Evolutionary conservation across 2,888 invertebrate species (phyloP).

Genomic region (Harpagoxenus sublaevis): DNA sequence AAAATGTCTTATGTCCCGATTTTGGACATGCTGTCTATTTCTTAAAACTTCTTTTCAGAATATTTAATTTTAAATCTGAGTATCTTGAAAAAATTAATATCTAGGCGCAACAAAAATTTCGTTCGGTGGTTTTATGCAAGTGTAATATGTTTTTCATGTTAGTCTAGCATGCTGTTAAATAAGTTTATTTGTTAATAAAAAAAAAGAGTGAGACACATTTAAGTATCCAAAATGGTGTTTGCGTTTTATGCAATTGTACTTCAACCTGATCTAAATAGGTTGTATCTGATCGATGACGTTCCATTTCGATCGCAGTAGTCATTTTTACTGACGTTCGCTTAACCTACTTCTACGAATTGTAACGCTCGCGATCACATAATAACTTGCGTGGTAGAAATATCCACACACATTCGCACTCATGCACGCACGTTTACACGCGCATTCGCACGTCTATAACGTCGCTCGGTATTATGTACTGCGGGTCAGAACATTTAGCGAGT

Average conservation of each 20-base stretch:
- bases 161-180: neutral
- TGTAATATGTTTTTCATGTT: neutral
- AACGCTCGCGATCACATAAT: constrained; percentile 11
- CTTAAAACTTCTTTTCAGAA: neutral
- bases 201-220: neutral
- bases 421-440: constrained; percentile 35
- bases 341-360: constrained; percentile 65
- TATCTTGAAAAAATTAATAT: neutral
- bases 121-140: neutral
- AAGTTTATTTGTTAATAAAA: neutral
- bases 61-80: neutral
- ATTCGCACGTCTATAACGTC: constrained; percentile 42
- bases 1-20: too few species aligned
- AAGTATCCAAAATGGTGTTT: neutral
- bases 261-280: neutral
- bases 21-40: too few species aligned
- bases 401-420: constrained; percentile 23
- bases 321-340: constrained; percentile 62
- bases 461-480: constrained; percentile 65
- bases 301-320: constrained; percentile 60
- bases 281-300: constrained; percentile 57
- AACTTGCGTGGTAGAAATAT: constrained; percentile 16
- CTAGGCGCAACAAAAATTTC: neutral
- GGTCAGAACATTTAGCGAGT: constrained; percentile 83
- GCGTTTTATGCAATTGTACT: neutral